These are phyloP conservation scores for Urosaurus nigricauda DNA, from an alignment of 2,797 vertebrate genomes.

Conservation along the genomic window DNA sequence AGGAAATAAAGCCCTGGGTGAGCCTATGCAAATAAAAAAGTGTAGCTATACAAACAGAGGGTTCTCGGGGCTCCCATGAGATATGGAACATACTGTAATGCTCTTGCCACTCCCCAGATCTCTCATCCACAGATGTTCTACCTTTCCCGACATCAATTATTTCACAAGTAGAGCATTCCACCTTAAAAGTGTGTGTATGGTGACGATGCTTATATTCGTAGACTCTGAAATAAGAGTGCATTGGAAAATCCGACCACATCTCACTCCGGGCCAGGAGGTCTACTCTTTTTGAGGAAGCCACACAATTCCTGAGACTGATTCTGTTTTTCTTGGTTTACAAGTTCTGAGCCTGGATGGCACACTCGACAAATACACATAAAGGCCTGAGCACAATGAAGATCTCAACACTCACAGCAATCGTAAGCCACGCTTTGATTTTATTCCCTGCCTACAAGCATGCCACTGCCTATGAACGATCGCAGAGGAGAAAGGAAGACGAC, in stretches of 20 bases:
- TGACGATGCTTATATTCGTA: neutral
- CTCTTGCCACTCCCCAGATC: neutral
- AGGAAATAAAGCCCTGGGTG: neutral
- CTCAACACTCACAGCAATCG: neutral
- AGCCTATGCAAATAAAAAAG: neutral
- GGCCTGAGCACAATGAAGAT: neutral
- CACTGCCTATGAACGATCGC: neutral
- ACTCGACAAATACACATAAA: neutral
- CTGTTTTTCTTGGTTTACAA: neutral
- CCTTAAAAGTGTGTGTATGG: neutral
- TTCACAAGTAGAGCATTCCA: neutral
- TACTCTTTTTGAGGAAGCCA: neutral
- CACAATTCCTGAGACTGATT: neutral
- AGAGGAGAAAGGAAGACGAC: neutral
- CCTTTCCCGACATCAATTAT: neutral
- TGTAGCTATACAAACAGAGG: neutral
- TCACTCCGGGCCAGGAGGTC: too few species aligned
- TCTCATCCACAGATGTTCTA: neutral
- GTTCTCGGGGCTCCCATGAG: neutral
- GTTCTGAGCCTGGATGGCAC: neutral
- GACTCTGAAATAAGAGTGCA: neutral
- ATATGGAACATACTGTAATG: neutral
- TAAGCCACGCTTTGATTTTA: neutral
- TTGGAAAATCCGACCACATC: neutral
- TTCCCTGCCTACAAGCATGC: neutral